Percentiles rank a stretch among this genome's conserved stretches.
Conservation (phyloP, 2,797 vertebrate genomes). For the Fistularia commersonii region DNA sequence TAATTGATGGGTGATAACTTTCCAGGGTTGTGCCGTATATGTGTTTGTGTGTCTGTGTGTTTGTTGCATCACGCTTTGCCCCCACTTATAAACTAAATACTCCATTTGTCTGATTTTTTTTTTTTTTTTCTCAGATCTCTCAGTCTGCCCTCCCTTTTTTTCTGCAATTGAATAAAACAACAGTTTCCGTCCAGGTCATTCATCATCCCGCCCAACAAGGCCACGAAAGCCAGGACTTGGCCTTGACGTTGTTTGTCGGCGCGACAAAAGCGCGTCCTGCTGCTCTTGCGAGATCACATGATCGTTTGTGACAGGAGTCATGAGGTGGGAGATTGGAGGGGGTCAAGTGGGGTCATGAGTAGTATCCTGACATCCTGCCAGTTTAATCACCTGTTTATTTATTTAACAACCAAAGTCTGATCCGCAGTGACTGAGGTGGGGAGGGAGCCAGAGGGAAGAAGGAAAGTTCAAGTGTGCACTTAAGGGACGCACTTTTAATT, state of each 20-base stretch:
- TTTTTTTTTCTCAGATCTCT: neutral
- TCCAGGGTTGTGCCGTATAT: too few relatives aligned
- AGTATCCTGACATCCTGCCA: slow-evolving; percentile 73
- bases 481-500: neutral
- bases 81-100: too few relatives aligned
- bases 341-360: slow-evolving; percentile 80
- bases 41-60: too few relatives aligned
- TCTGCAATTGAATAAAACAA: too few relatives aligned
- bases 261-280: neutral
- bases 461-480: neutral
- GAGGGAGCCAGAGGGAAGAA: slow-evolving; percentile 27
- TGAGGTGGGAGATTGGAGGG: slow-evolving; percentile 3
- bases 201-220: neutral
- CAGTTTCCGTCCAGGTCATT: too few relatives aligned
- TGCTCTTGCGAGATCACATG: slow-evolving; percentile 65
- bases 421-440: slow-evolving; percentile 15
- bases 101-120: neutral
- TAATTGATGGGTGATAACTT: too few relatives aligned
- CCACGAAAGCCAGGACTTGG: slow-evolving; percentile 5
- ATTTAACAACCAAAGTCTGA: slow-evolving; percentile 51
- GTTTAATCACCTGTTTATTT: slow-evolving; percentile 75
- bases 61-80: too few relatives aligned
- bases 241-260: neutral
- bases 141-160: too few relatives aligned
- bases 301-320: slow-evolving; percentile 78